Conservation (phyloP, 2,797 vertebrate species). For the Merluccius polli region DNA sequence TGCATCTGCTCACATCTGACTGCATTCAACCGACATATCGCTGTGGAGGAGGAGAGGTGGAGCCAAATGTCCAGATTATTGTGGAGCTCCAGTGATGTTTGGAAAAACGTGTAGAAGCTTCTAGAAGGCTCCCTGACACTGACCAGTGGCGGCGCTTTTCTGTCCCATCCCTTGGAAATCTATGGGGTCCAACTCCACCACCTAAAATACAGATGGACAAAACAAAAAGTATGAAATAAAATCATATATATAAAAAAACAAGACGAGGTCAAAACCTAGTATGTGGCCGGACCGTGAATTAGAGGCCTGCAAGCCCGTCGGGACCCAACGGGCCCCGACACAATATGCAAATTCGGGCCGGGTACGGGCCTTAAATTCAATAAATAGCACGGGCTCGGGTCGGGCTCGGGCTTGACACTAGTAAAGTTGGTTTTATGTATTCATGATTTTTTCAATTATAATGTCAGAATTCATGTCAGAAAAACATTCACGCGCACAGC, state of each 20-base stretch:
- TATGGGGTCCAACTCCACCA: background rate
- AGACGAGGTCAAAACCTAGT: no score
- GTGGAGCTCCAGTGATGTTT: background rate
- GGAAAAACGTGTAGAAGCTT: background rate
- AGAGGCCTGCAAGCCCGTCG: no score
- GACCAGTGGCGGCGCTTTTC: background rate
- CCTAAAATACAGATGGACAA: background rate
- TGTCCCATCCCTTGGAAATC: background rate
- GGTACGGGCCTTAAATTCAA: no score
- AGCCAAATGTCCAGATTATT: background rate
- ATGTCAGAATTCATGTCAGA: no score
- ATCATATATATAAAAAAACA: background rate
- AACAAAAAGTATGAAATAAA: background rate
- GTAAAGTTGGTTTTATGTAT: no score
- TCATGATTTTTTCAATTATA: no score
- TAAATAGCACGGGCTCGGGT: no score
- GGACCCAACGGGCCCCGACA: no score
- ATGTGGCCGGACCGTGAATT: no score
- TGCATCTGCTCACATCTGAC: background rate
- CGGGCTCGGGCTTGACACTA: no score
- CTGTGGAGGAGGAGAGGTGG: background rate
- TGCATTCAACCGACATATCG: background rate
- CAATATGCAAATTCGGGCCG: no score
- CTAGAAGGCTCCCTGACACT: background rate
- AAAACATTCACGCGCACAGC: no score